Evolutionary conservation across 1,140 invertebrate species (phyloP), one percentile per base, ranked within the genome.

Genomic region (Hycleus cichorii): DNA sequence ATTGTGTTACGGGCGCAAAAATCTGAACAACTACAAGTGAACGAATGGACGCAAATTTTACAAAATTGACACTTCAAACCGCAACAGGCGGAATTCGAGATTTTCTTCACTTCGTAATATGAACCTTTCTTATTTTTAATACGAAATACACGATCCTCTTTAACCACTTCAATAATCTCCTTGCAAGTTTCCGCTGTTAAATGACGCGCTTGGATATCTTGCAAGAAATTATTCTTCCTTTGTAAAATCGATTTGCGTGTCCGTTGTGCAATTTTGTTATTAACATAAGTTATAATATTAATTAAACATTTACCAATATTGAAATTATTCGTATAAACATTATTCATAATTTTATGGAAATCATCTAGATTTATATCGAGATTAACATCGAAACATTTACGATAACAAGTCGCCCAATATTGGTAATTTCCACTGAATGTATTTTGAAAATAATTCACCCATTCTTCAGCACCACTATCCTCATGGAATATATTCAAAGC

Each of bases 321-420:
- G 7, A 49, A 49, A 8, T 26, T 4, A 49, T 40, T 25, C 45
- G 49, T 24, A 50, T 57, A 50, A 43, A 42, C 40, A 40, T 57
- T 40, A 42, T 57, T 49, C 5, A 57, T 57, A 39, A 25, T 38
- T 18, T 57, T 57, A 50, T 57, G 47, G 38, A 49, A 49, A 44
- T 26, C 38, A 27, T 57, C 55, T n/a, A 57, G 18, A 10, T 32
- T 9, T 47, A 57, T 49, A 49, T 40, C 49, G 6, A 39, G 49
- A 11, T 49, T 49, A 45, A 40, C 43, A 10, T 32, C 38, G 32
- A 32, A 49, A 26, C 42, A 26, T n/a, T 58, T 52, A 51, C 56
- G 39, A 51, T 51, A 51, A 47, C 39, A 40, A 38, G 50, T 51
- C 4, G 56, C 56, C 56, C 56, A 49, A 39, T 58, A n/a, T 11